Base-by-base conservation (phyloP, 2,797 vertebrate species). In the Enteromius viviparus region DNA sequence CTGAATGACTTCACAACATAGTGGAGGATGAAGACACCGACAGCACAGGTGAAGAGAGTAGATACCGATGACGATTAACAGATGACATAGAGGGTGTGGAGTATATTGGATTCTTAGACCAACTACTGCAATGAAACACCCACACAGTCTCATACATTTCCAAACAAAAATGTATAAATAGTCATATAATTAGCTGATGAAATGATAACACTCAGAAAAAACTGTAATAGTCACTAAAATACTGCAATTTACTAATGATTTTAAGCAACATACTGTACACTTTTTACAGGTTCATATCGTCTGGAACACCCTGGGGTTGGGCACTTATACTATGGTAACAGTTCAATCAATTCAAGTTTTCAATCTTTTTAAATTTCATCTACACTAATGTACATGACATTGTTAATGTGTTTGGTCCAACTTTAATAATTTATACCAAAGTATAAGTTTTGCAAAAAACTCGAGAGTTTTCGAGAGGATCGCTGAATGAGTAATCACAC, bases 201-300 rank as follows among this genome's bases (percentile, higher is more conserved):
- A 76, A 42, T 6, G 40, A 45, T 23, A 58, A 58, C 34, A 58
- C 32, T 76, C 5, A 23, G 3, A 53, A 6, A 53, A 29, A 58
- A 76, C 72, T 37, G 32, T 15, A 68, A 66, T 51, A 66, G 12
- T 37, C 9, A 51, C 29, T 51, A 66, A 47, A 78, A 76, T 53
- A 23, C 29, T 53, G 6, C 2, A 37, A 40, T 68, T 78, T 78
- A 34, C 45, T 65, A 65, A 49, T 65, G 19, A 34, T n/a, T 53
- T 10, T 51, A 66, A 47, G 19, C 40, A 65, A 51, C 29, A 69
- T 42, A 42, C 49, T 55, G 23, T 17, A 21, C 17, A 55, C n/a
- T 23, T 34, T 32, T 74, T 21, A n/a, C 4, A 7, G 47, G 47
- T 10, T 6, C 26, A 51, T 29, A 17, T 78, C 4, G 17, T 78